Conservation (phyloP, 2,888 invertebrate genomes). For the Meteorus colon region DNA sequence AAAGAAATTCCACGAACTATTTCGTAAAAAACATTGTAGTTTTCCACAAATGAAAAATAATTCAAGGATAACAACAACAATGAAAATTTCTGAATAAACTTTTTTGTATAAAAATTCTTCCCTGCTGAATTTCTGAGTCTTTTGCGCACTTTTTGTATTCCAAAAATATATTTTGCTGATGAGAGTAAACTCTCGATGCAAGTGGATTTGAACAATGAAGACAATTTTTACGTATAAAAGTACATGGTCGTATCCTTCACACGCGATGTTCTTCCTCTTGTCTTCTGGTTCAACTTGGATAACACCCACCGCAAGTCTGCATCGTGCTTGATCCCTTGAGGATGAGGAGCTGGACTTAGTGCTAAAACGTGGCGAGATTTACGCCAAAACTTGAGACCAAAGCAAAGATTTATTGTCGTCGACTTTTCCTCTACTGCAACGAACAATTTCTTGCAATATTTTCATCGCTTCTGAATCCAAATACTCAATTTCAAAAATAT, state of each 20-base stretch:
- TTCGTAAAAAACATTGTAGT: too few species aligned
- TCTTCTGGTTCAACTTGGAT: constrained; percentile 14
- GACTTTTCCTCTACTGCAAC: constrained; percentile 28
- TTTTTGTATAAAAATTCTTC: too few species aligned
- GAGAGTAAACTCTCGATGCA: constrained; percentile 9
- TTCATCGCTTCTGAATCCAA: too few species aligned
- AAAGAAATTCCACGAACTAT: too few species aligned
- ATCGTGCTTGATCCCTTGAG: constrained; percentile 66
- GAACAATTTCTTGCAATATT: not conserved
- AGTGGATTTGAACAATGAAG: constrained; percentile 30
- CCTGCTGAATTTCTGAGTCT: not conserved
- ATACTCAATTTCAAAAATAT: too few species aligned
- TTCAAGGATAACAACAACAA: too few species aligned
- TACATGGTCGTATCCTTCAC: constrained; percentile 14
- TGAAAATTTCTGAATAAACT: too few species aligned
- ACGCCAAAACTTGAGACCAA: constrained; percentile 70
- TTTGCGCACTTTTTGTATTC: not conserved
- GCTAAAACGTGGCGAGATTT: constrained; percentile 73
- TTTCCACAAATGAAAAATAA: too few species aligned
- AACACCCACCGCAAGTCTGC: constrained; percentile 56
- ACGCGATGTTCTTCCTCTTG: not conserved
- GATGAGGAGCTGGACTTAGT: constrained; percentile 71
- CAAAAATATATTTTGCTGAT: constrained; percentile 8
- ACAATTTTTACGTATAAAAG: constrained; percentile 21
- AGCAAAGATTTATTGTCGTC: constrained; percentile 69